Conservation (phyloP, 2,113 vertebrate species). For the Chaetodon auriga region DNA sequence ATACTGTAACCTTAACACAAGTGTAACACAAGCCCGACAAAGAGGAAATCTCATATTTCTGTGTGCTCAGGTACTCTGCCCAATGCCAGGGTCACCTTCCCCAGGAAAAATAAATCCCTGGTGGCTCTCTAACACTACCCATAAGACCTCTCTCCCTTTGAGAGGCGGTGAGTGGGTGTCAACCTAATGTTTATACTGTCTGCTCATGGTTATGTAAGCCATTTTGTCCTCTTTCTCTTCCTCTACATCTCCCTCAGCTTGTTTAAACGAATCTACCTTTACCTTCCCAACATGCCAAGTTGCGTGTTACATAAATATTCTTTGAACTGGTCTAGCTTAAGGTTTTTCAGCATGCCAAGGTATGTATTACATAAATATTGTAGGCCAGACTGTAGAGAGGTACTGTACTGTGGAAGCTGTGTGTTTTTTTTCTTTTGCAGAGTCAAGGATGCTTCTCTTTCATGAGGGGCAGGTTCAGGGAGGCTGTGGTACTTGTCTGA, state of each 20-base stretch:
- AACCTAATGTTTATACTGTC: constrained; percentile 83
- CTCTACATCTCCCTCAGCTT: constrained; percentile 37
- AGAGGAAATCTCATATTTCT: constrained; percentile 81
- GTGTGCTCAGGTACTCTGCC: constrained; percentile 79
- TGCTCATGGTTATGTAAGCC: constrained; percentile 79
- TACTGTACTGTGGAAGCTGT: constrained; percentile 53
- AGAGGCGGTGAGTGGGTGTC: constrained; percentile 79
- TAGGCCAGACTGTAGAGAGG: constrained; percentile 65
- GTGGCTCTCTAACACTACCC: constrained; percentile 75
- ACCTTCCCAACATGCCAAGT: constrained; percentile 70
- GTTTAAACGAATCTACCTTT: constrained; percentile 78
- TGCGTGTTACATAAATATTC: constrained; percentile 77
- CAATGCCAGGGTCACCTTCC: constrained; percentile 81
- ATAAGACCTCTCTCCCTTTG: constrained; percentile 76
- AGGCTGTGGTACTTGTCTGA: constrained; percentile 73
- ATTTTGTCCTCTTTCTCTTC: constrained; percentile 71
- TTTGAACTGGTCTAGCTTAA: constrained; percentile 59
- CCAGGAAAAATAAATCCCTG: constrained; percentile 74
- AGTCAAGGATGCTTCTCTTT: constrained; percentile 79
- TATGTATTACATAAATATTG: constrained; percentile 81
- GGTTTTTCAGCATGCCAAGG: constrained; percentile 61
- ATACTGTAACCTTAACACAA: constrained; percentile 72
- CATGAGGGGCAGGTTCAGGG: constrained; percentile 71
- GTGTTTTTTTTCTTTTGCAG: constrained; percentile 37
- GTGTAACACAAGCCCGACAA: constrained; percentile 73